Base-by-base conservation (phyloP, 2,113 vertebrate genomes). In the Corythoichthys haematopterus region DNA sequence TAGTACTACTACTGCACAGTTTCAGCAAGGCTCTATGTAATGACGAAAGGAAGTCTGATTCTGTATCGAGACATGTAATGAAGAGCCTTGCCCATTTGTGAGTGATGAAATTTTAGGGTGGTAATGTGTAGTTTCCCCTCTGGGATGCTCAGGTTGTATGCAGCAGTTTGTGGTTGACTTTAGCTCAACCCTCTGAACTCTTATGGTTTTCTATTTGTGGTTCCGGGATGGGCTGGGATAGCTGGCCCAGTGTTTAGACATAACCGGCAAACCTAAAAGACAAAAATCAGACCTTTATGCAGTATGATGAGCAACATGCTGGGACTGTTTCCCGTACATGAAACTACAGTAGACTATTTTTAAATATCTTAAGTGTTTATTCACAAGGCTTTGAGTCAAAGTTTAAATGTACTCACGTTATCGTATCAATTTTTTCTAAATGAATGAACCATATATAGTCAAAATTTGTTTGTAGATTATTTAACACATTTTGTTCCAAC, bases 171-270 rank as follows among this genome's bases (percentile, higher is more conserved):
- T 10, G 75, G 79, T 82, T 72, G 52, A 20, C 66, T 64, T 63
- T 64, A 72, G 73, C 70, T 48, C 69, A 65, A 28, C 43, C 47
- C 82, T 84, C 80, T 86, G 72, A 85, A 80, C 72, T 77, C 40
- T 28, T 57, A 64, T 79, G 84, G 79, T 68, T 82, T 78, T 75
- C 59, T 80, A 73, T 69, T 76, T 80, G 79, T 71, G 75, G 75
- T 70, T 72, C 56, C 57, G 80, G 73, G 84, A 83, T 74, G 80
- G 79, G 80, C 78, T n/a, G 72, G 60, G 63, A 77, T n/a, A 45
- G 51, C 58, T 15, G 43, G 71, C 51, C 13, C 71, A 8, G 60
- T 65, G 70, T 65, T 68, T 72, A 80, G 59, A 71, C 74, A 53
- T 51, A 20, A 70, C n/a, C 38, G 71, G 36, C 65, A 68, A 71